Conservation (phyloP, 2,888 invertebrate species). For the Drosophila multiciliata region DNA sequence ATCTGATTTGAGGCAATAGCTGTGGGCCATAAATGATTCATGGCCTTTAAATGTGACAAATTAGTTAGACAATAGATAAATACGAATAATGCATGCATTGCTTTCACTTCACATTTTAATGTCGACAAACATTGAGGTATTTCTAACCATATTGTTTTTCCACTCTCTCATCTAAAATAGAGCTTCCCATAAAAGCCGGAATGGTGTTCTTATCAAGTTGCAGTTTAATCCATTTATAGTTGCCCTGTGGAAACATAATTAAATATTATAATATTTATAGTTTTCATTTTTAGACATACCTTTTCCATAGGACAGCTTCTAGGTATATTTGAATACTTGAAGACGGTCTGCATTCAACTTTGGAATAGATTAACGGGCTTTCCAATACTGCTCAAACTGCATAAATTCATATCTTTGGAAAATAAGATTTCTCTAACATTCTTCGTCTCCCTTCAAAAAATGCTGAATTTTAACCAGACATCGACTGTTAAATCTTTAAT, state of each 20-base stretch:
- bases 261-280: neutral
- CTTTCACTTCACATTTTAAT: conserved; percentile 33
- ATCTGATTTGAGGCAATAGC: conserved; percentile 39
- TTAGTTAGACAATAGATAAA: conserved; percentile 14
- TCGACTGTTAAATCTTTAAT: conserved; percentile 34
- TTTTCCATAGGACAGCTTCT: conserved; percentile 28
- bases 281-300: conserved; percentile 11
- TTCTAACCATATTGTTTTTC: conserved; percentile 26
- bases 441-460: conserved; percentile 32
- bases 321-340: conserved; percentile 45
- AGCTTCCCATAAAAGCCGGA: conserved; percentile 17
- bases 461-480: conserved; percentile 38
- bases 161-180: conserved; percentile 25
- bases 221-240: conserved; percentile 22
- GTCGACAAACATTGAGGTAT: conserved; percentile 30
- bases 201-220: conserved; percentile 22
- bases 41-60: conserved; percentile 49
- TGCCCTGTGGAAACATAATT: conserved; percentile 9
- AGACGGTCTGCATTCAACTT: conserved; percentile 44
- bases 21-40: conserved; percentile 62
- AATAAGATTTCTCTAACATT: conserved; percentile 35
- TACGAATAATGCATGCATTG: neutral
- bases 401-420: conserved; percentile 52
- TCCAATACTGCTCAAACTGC: conserved; percentile 23
- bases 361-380: conserved; percentile 35